Conservation (phyloP, 2,888 invertebrate genomes). For the Drosophila helvetica region DNA sequence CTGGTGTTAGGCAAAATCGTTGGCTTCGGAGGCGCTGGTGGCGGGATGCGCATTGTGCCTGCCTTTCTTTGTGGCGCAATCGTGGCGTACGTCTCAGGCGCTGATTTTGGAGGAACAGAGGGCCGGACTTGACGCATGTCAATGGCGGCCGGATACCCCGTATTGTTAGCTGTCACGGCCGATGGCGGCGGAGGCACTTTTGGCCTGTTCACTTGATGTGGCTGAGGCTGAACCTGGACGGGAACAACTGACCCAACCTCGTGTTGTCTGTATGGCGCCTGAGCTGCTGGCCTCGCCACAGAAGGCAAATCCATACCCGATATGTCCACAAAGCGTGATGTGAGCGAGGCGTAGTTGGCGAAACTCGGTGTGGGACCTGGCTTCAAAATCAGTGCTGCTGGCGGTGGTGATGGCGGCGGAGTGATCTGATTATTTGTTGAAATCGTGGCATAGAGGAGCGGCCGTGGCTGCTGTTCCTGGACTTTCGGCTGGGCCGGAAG, state of each 20-base stretch:
- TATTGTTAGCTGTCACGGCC: slow-evolving; percentile 58
- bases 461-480: slow-evolving; percentile 28
- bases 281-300: slow-evolving; percentile 1
- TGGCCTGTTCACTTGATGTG: slow-evolving; percentile 20
- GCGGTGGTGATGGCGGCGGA: slow-evolving; percentile 59
- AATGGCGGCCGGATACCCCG: slow-evolving; percentile 43
- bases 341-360: slow-evolving; percentile 64
- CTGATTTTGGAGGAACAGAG: slow-evolving; percentile 9
- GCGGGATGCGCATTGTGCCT: slow-evolving; percentile 58
- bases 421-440: slow-evolving; percentile 66
- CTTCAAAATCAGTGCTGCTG: slow-evolving; percentile 1
- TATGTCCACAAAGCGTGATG: slow-evolving; percentile 64
- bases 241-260: slow-evolving; percentile 52
- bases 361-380: slow-evolving; percentile 15
- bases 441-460: slow-evolving; percentile 69
- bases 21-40: slow-evolving; percentile 59
- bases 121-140: slow-evolving; percentile 45
- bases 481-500: slow-evolving; percentile 8
- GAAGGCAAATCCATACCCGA: slow-evolving; percentile 57
- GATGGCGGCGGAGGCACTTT: slow-evolving; percentile 67
- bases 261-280: slow-evolving; percentile 11
- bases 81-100: slow-evolving; percentile 54
- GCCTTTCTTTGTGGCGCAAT: slow-evolving; percentile 59
- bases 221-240: slow-evolving; percentile 52
- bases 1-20: slow-evolving; percentile 39